Evolutionary conservation across 1,140 invertebrate genomes (phyloP), one percentile per base, ranked within the genome.

Genomic region (Diplogasteroides magnus): DNA sequence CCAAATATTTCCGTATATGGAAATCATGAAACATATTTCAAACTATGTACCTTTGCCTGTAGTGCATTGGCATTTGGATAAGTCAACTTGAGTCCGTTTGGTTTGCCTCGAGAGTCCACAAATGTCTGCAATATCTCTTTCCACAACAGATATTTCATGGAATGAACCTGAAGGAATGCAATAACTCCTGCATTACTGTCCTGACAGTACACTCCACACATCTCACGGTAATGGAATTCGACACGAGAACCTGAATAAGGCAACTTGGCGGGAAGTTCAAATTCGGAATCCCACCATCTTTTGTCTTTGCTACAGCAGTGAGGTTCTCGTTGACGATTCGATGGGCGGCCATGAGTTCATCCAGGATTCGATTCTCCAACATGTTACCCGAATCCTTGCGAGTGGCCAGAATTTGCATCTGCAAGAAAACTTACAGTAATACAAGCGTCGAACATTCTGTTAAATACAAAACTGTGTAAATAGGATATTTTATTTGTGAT

Each of bases 371-470:
- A 23, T 68, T 69, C 58, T 80, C 71, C 60, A 79, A 57, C 26
- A 79, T 31, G 61, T 72, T 73, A 11, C 69, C 73, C n/a, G 68
- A 62, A 48, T 79, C 80, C 69, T 79, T 79, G n/a, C 75, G 69
- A 23, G 79, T 77, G n/a, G 81, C 79, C 13, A 79, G 62, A 31
- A 79, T 71, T 79, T 79, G 78, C 61, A 79, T 79, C 77, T 79
- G 62, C 65, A 81, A 15, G 48, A 15, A n/a, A 61, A n/a, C n/a
- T n/a, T n/a, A n/a, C n/a, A n/a, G n/a, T n/a, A n/a, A n/a, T n/a
- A n/a, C n/a, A n/a, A n/a, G n/a, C n/a, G n/a, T n/a, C n/a, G n/a
- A n/a, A n/a, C n/a, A n/a, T n/a, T n/a, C n/a, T n/a, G n/a, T n/a
- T n/a, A n/a, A n/a, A n/a, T n/a, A n/a, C n/a, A n/a, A n/a, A n/a